Base-by-base conservation (phyloP, 2,797 vertebrate species). In the Leucoraja ocellata region DNA sequence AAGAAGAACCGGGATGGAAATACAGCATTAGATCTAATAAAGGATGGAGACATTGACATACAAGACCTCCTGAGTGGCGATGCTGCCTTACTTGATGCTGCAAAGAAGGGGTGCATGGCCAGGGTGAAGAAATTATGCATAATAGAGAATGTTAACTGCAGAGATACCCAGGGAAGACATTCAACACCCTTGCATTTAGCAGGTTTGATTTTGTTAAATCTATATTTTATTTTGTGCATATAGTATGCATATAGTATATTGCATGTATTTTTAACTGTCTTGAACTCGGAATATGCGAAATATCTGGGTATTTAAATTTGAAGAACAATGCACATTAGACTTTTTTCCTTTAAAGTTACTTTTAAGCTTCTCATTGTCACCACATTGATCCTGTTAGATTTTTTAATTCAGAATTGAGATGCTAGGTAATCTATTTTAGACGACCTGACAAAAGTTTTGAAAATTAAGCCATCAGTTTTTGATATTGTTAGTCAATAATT, bases 1-100 rank as follows among this genome's bases (percentile, higher is more conserved):
- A 99, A 99, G 96, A 99, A 99, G 96, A 99, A 99, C 95, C 97
- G 99, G 1, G 99, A 99, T 93, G 99, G 99, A 93, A 99, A 99
- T 96, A 98, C 98, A 93, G 97, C 99, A 0, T 96, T 99, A 94
- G 98, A 99, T 95, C 98, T 99, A 94, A 98, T 99, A 94, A 99
- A 99, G 95, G 99, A 99, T 88, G 98, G 99, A 90, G 99, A 99
- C 95, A 98, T 98, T 21, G 98, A 99, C 96, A 99, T 99, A 95
- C 98, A 99, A 94, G 99, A 99, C 96, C 96, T 99, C 5, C 98
- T 99, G 94, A 96, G 98, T 54, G 98, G 99, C 28, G 99, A 99
- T 93, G 98, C 98, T 18, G 98, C 99, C 94, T 96, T 99, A 93
- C 95, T 99, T 94, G 99, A 99, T 93, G 99, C 98, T 79, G 98